phyloP scores from a whole-genome alignment of 2,888 invertebrate species.

The Orthosia gothica region DNA sequence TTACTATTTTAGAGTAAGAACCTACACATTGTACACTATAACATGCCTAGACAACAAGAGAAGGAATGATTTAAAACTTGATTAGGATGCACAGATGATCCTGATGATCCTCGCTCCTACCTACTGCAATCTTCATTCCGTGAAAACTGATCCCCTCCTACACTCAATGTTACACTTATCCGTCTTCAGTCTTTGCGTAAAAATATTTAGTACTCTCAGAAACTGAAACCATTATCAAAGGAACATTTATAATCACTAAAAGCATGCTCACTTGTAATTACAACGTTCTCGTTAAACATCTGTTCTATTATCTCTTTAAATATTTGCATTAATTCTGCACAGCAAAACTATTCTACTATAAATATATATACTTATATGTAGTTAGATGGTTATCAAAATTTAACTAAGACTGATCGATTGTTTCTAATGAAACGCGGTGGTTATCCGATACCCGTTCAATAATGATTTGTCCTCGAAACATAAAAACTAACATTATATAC shows the following conservation, averaged over 20 bases:
- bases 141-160: constrained; percentile 42
- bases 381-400: constrained; percentile 39
- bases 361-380: constrained; percentile 20
- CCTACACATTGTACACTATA: not conserved
- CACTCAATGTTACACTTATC: constrained; percentile 37
- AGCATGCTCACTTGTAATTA: constrained; percentile 11
- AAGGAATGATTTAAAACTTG: constrained; percentile 31
- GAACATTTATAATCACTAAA: constrained; percentile 22
- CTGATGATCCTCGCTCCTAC: constrained; percentile 4
- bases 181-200: constrained; percentile 31
- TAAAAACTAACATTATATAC: constrained; percentile 70
- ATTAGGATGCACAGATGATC: not conserved
- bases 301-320: not conserved
- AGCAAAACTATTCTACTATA: no score
- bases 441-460: constrained; percentile 66
- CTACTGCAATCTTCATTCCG: constrained; percentile 22
- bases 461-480: constrained; percentile 75
- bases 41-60: not conserved
- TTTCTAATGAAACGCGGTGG: constrained; percentile 59
- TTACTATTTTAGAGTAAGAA: no score
- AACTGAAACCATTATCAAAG: constrained; percentile 38
- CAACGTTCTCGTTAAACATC: not conserved
- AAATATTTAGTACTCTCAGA: constrained; percentile 55
- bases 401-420: constrained; percentile 54
- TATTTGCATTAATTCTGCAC: not conserved